A percentile compares a stretch with the other conserved stretches of the same genome.
phyloP scores from a whole-genome alignment of 2,888 invertebrate species.

The Nowickia ferox region DNA sequence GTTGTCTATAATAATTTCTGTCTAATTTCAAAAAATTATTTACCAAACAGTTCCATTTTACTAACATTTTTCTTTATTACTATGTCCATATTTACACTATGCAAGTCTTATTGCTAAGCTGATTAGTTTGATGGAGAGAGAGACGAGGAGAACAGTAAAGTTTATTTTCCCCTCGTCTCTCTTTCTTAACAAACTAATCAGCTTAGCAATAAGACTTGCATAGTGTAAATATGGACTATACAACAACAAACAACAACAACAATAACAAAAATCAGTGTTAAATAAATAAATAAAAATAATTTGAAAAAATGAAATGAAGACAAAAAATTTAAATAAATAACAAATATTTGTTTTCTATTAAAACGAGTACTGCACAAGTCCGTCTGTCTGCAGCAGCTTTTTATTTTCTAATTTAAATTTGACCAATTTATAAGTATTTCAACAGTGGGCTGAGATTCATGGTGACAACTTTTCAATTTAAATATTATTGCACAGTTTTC shows the following conservation, averaged over 20 bases:
- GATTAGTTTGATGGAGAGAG: too few species aligned
- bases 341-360: slow-evolving; percentile 41
- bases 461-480: slow-evolving; percentile 72
- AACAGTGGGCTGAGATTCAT: slow-evolving; percentile 66
- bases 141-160: too few species aligned
- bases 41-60: neutral
- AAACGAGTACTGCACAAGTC: slow-evolving; percentile 27
- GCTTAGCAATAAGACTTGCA: too few species aligned
- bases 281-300: slow-evolving; percentile 29
- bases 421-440: slow-evolving; percentile 52
- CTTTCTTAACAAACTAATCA: too few species aligned
- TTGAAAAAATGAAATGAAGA: slow-evolving; percentile 7
- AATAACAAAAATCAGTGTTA: neutral
- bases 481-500: slow-evolving; percentile 66
- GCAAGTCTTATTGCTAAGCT: too few species aligned
- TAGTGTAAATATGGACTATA: too few species aligned
- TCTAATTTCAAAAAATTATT: too few species aligned
- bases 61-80: slow-evolving; percentile 17
- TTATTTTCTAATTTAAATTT: slow-evolving; percentile 29
- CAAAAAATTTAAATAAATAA: slow-evolving; percentile 16
- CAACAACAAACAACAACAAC: too few species aligned
- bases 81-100: too few species aligned
- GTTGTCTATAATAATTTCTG: too few species aligned
- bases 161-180: too few species aligned
- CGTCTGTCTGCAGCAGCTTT: slow-evolving; percentile 7